A percentile compares a stretch with the other conserved stretches of the same genome.
Evolutionary conservation across 53 echinoderm and acorn worm genomes (phyloP).

Genomic region (Antedon mediterranea): DNA sequence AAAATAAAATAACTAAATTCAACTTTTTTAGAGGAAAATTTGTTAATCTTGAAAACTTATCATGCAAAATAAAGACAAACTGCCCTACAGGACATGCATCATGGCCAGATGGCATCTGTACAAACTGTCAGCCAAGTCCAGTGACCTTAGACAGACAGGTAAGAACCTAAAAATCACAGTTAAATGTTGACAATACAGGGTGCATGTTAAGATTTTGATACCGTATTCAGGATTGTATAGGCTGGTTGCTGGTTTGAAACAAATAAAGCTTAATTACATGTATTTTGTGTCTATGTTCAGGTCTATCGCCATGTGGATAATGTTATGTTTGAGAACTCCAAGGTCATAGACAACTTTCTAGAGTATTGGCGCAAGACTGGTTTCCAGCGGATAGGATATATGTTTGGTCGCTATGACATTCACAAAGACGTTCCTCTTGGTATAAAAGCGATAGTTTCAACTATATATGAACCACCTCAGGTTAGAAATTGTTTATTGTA

Average conservation of each 20-base stretch:
- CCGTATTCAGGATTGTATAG: too few relatives aligned
- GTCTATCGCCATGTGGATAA: constrained; percentile 92
- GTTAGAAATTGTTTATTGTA: constrained; percentile 11
- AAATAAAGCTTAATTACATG: too few relatives aligned
- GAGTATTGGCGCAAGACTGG: constrained; percentile 99
- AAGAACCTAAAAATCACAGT: too few relatives aligned
- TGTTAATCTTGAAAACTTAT: constrained; percentile 88
- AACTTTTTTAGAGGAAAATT: constrained; percentile 99
- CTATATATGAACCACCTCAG: constrained; percentile 98
- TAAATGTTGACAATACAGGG: too few relatives aligned
- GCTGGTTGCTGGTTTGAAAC: too few relatives aligned
- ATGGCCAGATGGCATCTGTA: constrained; percentile 93
- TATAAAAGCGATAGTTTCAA: constrained; percentile 77
- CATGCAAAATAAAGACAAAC: constrained; percentile 75
- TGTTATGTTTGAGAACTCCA: constrained; percentile 91
- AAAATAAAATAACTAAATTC: too few relatives aligned
- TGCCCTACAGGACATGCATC: constrained; percentile 81
- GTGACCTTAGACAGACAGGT: constrained; percentile 97
- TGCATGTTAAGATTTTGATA: too few relatives aligned
- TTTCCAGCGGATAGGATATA: constrained; percentile 73
- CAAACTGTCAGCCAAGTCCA: constrained; percentile 98
- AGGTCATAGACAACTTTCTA: constrained; percentile 71
- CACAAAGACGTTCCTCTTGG: constrained; percentile 97
- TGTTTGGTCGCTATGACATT: constrained; percentile 73
- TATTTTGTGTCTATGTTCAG: constrained; percentile 22